Percentiles rank a stretch among this genome's conserved stretches.
Evolutionary conservation across 2,888 invertebrate genomes (phyloP).

Genomic region (Elgonia sp.): DNA sequence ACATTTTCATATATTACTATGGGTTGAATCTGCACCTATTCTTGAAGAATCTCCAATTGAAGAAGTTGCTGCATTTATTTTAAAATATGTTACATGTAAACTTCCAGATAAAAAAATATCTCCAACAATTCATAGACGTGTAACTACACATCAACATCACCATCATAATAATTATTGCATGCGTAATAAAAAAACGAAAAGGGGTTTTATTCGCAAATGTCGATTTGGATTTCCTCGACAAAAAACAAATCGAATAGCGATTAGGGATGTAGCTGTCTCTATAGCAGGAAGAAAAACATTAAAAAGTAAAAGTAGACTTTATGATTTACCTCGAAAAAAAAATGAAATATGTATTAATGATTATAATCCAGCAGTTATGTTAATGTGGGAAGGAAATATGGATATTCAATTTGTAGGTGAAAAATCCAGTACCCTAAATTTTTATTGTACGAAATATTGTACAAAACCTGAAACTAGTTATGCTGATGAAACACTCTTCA

Average conservation of each 20-base stretch:
- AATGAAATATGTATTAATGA: constrained; percentile 13
- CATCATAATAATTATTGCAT: constrained; percentile 80
- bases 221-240: constrained; percentile 77
- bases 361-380: constrained; percentile 14
- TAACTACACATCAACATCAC: constrained; percentile 77
- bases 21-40: constrained; percentile 10
- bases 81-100: constrained; percentile 5
- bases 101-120: constrained; percentile 56
- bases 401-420: constrained; percentile 13
- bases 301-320: constrained; percentile 77
- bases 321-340: constrained; percentile 72
- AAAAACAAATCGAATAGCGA: constrained; percentile 63
- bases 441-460: constrained; percentile 67
- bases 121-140: constrained; percentile 78
- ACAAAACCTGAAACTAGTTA: constrained; percentile 69
- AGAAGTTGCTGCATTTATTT: constrained; percentile 7
- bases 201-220: constrained; percentile 70
- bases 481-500: constrained; percentile 74
- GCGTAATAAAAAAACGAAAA: constrained; percentile 61
- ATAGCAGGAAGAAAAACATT: constrained; percentile 79
- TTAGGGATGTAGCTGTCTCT: constrained; percentile 72
- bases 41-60: constrained; percentile 1
- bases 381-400: constrained; percentile 27
- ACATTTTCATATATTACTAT: constrained; percentile 4
- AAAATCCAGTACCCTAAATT: constrained; percentile 57